Percentiles rank a stretch among this genome's conserved stretches.
Conservation (phyloP, 2,797 vertebrate species). For the Distichodus sexfasciatus region DNA sequence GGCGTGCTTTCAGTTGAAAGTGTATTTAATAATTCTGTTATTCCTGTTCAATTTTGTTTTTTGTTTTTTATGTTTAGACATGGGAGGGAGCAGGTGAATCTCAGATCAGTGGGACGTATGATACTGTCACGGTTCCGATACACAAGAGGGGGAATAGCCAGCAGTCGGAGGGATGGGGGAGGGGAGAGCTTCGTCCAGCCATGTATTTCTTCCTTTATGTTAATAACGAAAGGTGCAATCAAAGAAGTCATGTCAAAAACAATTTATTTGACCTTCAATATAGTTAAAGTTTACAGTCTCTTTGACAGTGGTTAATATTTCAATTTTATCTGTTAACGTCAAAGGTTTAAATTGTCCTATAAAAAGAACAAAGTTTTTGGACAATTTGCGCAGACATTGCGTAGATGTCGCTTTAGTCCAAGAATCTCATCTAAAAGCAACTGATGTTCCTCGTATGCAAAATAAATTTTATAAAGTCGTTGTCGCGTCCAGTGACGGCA, state of each 20-base stretch:
- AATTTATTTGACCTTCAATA: background rate
- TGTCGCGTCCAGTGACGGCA: background rate
- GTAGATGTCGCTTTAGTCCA: background rate
- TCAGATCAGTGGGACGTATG: background rate
- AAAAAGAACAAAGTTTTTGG: background rate
- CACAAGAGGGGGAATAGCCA: background rate
- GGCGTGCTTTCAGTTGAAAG: too few relatives aligned
- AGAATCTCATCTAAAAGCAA: background rate
- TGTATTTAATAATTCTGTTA: too few relatives aligned
- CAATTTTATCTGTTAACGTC: background rate
- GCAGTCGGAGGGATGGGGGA: too few relatives aligned
- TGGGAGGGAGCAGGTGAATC: too few relatives aligned
- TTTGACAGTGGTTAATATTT: background rate
- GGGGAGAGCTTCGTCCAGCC: too few relatives aligned
- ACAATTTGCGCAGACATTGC: background rate
- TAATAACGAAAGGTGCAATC: too few relatives aligned
- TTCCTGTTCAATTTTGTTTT: too few relatives aligned
- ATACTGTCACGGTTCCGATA: background rate
- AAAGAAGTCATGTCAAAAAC: background rate
- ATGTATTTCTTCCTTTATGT: too few relatives aligned
- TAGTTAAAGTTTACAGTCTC: background rate
- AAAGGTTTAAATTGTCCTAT: background rate
- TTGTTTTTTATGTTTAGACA: too few relatives aligned
- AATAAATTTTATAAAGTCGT: background rate
- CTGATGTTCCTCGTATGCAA: background rate